These are phyloP conservation scores for Nyctalus aviator DNA, from an alignment of 2,797 vertebrate species.

Conservation along the genomic window DNA sequence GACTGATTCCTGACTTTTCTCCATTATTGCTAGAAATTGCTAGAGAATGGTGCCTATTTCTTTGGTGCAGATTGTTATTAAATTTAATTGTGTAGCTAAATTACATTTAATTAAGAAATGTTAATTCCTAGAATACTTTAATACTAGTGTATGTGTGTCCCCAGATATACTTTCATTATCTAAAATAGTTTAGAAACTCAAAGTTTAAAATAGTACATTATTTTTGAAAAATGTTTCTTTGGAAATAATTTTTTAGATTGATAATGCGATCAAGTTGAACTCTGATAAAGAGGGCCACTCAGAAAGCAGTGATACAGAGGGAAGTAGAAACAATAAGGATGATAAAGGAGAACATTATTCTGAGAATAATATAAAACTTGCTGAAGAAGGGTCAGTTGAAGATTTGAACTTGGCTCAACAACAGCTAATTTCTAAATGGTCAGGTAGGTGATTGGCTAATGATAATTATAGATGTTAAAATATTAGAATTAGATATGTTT, in stretches of 20 bases:
- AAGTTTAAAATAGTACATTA: neutral
- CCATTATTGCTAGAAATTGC: neutral
- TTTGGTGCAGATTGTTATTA: conserved; percentile 1
- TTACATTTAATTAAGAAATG: neutral
- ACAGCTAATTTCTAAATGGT: neutral
- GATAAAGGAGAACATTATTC: conserved; percentile 1
- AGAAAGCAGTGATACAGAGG: conserved; percentile 59
- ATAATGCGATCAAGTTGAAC: conserved; percentile 62
- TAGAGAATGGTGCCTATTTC: neutral
- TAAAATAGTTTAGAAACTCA: conserved; percentile 39
- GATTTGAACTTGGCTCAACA: neutral
- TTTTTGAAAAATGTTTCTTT: conserved; percentile 8
- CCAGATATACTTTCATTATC: neutral
- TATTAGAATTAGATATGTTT: conserved; percentile 22
- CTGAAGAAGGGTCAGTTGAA: conserved; percentile 54
- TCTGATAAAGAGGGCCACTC: conserved; percentile 59
- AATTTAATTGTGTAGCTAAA: conserved; percentile 22
- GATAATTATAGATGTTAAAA: conserved; percentile 21
- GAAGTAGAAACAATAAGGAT: conserved; percentile 42
- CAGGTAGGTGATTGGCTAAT: conserved; percentile 76
- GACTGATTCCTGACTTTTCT: neutral
- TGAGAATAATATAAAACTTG: conserved; percentile 54
- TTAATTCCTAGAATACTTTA: conserved; percentile 23
- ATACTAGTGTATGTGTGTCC: neutral
- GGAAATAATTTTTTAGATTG: conserved; percentile 80